Evolutionary conservation across 2,888 invertebrate species (phyloP), one percentile per base, ranked within the genome.

Genomic region (Muschampia plurimacula): DNA sequence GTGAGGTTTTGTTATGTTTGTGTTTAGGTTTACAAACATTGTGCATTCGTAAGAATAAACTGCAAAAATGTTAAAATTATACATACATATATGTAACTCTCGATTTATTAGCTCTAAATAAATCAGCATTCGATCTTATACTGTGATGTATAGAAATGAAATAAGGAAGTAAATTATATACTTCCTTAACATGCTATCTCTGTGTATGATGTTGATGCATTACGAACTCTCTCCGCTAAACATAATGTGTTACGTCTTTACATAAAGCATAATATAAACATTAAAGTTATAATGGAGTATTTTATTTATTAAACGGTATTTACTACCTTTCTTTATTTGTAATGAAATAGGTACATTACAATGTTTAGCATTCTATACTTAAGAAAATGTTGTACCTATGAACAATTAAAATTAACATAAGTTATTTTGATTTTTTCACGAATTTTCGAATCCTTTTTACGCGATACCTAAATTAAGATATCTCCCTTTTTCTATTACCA

Each of bases 381-480:
- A 22, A 0, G 22, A 22, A 22, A 22, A 22, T 22, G 22, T 22
- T 22, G 22, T 22, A 22, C 22, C 22, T 22, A 22, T 22, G 22
- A 22, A 22, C 0, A 22, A 22, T 22, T 22, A 22, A 22, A 22
- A 22, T 22, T 22, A 22, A 22, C 22, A 22, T 22, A 22, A 22
- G 22, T 22, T 22, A 22, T 22, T 22, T 22, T 22, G 22, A 22
- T 22, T 22, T 22, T 22, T 22, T 22, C 22, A 22, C 22, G 22
- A 22, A 22, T 22, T 52, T 69, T 75, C 74, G 74, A 66, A 72
- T 85, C 85, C 82, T 83, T 77, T 78, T 84, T 83, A 74, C 78
- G 75, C 78, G 8, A 63, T 39, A 44, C 41, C 7, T 63, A 63
- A 9, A 15, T 15, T 22, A 22, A 22, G 22, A 22, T 41, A 41